Evolutionary conservation across 2,888 invertebrate genomes (phyloP).

Genomic region (Holacanthella duospinosa): DNA sequence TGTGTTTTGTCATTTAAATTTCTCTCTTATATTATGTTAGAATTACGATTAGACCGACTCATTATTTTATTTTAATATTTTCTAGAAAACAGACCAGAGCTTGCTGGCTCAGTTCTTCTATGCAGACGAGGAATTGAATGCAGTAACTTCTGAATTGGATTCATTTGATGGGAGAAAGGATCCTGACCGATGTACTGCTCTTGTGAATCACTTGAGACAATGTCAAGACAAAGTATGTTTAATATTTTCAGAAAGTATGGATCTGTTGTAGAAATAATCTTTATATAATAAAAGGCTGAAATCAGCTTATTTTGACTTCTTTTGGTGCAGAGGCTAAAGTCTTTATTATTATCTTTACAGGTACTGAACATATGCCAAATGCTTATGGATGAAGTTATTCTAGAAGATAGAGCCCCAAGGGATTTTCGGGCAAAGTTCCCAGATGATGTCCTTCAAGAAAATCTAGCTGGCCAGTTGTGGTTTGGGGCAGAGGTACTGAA

Average conservation of each 20-base stretch:
- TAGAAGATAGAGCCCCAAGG: constrained; percentile 73
- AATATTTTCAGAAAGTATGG: neutral
- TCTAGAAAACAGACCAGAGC: constrained; percentile 82
- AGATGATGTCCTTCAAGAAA: constrained; percentile 96
- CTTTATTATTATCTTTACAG: constrained; percentile 43
- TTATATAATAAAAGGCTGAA: neutral
- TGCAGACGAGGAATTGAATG: constrained; percentile 91
- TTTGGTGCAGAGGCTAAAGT: neutral
- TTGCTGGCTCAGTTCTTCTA: constrained; percentile 93
- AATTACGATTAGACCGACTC: neutral
- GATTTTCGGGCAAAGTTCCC: constrained; percentile 98
- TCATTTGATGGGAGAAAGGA: constrained; percentile 99
- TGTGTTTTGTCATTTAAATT: neutral
- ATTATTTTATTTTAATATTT: neutral
- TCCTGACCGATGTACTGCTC: constrained; percentile 86
- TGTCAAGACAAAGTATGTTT: constrained; percentile 59
- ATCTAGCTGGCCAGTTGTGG: constrained; percentile 96
- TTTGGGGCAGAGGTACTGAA: constrained; percentile 85
- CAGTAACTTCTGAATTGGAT: constrained; percentile 91
- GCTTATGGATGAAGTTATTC: constrained; percentile 86
- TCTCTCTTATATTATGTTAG: neutral
- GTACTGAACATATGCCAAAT: constrained; percentile 85
- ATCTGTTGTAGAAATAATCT: neutral
- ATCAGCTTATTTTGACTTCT: neutral
- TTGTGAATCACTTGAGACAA: constrained; percentile 88